Base-by-base conservation (phyloP, 2,888 invertebrate species). In the Escarpia spicata region DNA sequence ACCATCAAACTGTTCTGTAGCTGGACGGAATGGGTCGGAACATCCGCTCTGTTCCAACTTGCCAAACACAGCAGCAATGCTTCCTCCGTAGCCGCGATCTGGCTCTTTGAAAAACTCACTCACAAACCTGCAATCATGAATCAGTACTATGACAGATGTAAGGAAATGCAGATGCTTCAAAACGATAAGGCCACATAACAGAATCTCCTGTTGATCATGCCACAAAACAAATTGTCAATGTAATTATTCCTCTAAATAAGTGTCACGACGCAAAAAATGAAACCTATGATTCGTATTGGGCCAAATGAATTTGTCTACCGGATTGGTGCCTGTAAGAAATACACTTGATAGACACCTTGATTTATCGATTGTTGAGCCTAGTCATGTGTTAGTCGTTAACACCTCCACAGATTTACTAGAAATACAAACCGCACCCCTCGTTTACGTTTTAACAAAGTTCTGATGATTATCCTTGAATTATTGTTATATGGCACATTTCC, bases 1-100 rank as follows among this genome's bases (percentile, higher is more conserved):
- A 2, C 98, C 98, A 94, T 97, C 96, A 95, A 98, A 98, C 95
- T 98, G 98, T 94, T 97, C 97, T 92, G 95, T 97, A 3, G 98
- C 98, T 52, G 98, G 98, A 92, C 96, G 96, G 94, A 97, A 97
- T 2, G 97, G 96, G 96, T 98, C 93, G 3, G 37, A n/a, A 90
- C 44, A 97, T 94, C 97, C 97, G 31, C 93, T 93, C 45, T 93
- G 90, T 31, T 91, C 95, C 58, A 97, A 94, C 19, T 93, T 93
- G 6, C 93, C 6, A 92, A 96, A 96, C 3, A 96, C 95, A 19
- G 92, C 93, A 0, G 93, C 96, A 58, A 98, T 97, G 95, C 97
- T 97, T 52, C 96, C 95, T 2, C 98, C 98, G 96, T 98, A 98
- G 2, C 98, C 98, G 93, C 98, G 96, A 93, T 97, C 95, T 12